Evolutionary conservation across 2,797 vertebrate species (phyloP).

Genomic region (Sebastes nivosus): DNA sequence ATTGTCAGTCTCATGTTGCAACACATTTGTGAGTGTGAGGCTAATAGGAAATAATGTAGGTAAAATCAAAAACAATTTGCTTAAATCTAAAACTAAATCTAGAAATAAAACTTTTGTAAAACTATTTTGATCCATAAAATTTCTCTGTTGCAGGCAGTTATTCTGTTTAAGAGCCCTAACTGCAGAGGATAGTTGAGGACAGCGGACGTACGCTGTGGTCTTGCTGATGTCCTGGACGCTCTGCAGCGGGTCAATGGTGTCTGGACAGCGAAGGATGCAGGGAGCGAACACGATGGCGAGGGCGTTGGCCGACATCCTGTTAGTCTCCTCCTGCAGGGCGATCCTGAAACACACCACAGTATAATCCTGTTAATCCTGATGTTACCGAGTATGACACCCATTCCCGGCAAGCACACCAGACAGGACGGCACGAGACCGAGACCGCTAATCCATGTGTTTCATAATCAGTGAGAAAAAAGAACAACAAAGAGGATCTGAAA

Average conservation of each 20-base stretch:
- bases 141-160: background rate
- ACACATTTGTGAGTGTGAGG: background rate
- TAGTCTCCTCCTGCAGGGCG: slow-evolving; percentile 94
- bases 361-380: slow-evolving; percentile 15
- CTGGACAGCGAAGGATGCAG: slow-evolving; percentile 95
- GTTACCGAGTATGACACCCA: background rate
- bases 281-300: slow-evolving; percentile 98
- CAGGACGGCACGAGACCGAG: background rate
- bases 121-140: background rate
- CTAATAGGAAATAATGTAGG: background rate
- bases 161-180: background rate
- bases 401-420: background rate
- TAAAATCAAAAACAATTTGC: background rate
- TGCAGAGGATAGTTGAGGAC: too few species aligned
- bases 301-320: slow-evolving; percentile 97
- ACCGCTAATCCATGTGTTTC: background rate
- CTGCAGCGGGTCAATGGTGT: slow-evolving; percentile 93
- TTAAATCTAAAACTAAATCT: background rate
- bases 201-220: slow-evolving; percentile 91
- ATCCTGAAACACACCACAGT: slow-evolving; percentile 82
- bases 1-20: background rate
- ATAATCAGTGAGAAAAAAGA: background rate
- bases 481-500: background rate
- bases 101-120: background rate
- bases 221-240: slow-evolving; percentile 98